Base-by-base conservation (phyloP, 1,140 invertebrate genomes). In the Drosophila asahinai region DNA sequence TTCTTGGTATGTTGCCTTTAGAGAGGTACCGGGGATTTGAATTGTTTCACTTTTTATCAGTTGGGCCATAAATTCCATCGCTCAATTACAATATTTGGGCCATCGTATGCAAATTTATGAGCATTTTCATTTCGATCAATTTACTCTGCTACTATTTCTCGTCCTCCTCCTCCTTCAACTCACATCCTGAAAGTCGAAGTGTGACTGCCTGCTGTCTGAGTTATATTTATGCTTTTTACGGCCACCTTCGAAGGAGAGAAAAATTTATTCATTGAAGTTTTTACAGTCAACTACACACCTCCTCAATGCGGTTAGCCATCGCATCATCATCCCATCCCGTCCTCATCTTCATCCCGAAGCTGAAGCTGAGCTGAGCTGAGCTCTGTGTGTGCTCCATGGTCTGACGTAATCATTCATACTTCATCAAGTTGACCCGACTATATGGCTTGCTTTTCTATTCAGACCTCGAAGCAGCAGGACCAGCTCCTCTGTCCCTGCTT, bases 221-320 rank as follows among this genome's bases (percentile, higher is more conserved):
- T 86, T 87, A 80, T 86, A 83, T 86, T 86, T 87, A 86, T 86
- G 83, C 74, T 72, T 78, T 81, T 67, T 74, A 79, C 36, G 27
- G 67, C 66, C 59, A 86, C 65, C 73, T 77, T 47, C 47, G 57
- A 52, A 58, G 57, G 48, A 60, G 54, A 54, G 60, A 83, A 89
- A 89, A 89, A 89, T 89, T 89, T 89, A 89, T 89, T 89, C 84
- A 89, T 89, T 89, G 84, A 87, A 89, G 84, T 89, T 89, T 89
- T 89, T 90, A 89, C 84, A 89, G 84, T 90, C 86, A 90, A 89
- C 84, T 89, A 89, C 70, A 73, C 84, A 87, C 84, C 84, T 90
- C 80, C 83, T 90, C 70, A 81, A 78, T 83, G 83, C 66, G 84
- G 67, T 77, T 77, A 73, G 71, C 71, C 68, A 57, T 59, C 51